A percentile compares a stretch with the other conserved stretches of the same genome.
Evolutionary conservation across 2,797 vertebrate species (phyloP).

Genomic region (Salmo trutta): DNA sequence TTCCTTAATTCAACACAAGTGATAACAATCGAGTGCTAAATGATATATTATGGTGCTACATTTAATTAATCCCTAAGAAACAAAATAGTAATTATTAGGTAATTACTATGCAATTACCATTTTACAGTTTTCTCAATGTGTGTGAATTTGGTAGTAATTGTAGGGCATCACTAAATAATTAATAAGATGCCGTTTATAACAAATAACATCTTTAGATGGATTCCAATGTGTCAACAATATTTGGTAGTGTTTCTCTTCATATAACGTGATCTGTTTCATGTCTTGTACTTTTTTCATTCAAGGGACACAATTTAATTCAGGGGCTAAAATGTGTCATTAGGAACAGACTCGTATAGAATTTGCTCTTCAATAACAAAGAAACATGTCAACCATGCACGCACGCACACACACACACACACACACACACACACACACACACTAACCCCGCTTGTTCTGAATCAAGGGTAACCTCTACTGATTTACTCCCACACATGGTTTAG

Average conservation of each 20-base stretch:
- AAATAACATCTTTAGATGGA: background rate
- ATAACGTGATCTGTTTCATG: background rate
- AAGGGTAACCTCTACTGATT: too few species aligned
- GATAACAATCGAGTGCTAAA: background rate
- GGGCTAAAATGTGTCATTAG: background rate
- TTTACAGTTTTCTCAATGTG: background rate
- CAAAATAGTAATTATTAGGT: constrained; percentile 3
- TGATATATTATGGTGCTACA: background rate
- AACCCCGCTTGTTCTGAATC: background rate
- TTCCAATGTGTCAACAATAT: background rate
- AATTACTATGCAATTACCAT: background rate
- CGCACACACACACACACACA: background rate
- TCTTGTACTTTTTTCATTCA: background rate
- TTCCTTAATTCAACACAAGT: background rate
- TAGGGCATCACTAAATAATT: background rate
- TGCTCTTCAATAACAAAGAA: background rate
- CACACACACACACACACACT: too few species aligned
- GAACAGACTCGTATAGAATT: background rate
- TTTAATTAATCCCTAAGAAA: background rate
- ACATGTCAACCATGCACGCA: background rate
- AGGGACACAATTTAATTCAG: background rate
- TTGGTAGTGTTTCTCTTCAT: background rate
- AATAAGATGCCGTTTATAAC: background rate
- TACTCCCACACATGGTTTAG: background rate
- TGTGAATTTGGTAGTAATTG: constrained; percentile 2